Evolutionary conservation across 2,113 vertebrate species (phyloP).

Genomic region (Tricholaema leucomelas): DNA sequence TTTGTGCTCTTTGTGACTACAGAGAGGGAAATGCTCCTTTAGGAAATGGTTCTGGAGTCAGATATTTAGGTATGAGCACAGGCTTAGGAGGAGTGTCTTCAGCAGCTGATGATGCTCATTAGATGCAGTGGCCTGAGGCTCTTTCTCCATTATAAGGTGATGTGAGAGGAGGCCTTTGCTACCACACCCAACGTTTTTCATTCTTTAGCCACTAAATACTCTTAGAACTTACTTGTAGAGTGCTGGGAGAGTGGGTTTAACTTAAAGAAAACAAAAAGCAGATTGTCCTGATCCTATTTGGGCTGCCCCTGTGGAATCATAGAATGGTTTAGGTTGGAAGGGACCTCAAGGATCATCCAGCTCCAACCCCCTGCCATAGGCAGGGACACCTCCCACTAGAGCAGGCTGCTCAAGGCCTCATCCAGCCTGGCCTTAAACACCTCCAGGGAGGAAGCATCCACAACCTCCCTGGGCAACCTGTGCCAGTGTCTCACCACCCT

Average conservation of each 20-base stretch:
- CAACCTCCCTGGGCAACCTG: no score
- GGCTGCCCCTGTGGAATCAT: no score
- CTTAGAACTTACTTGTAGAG: neutral
- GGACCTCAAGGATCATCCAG: no score
- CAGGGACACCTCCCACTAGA: no score
- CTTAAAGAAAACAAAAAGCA: neutral
- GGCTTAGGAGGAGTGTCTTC: neutral
- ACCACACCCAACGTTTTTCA: neutral
- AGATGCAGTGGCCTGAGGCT: neutral
- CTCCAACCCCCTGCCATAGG: no score
- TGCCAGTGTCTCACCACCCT: no score
- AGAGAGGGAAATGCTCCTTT: neutral
- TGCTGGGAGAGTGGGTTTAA: no score
- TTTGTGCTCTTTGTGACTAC: neutral
- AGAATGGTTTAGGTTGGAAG: no score
- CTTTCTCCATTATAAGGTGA: neutral
- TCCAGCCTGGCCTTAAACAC: no score
- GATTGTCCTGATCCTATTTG: no score
- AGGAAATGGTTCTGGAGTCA: neutral
- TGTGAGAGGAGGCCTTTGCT: neutral
- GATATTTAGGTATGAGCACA: neutral
- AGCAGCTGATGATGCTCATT: neutral
- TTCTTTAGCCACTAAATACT: neutral
- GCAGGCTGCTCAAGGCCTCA: no score
- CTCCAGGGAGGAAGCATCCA: no score